phyloP scores from a whole-genome alignment of 2,888 invertebrate genomes.

The Agapostemon virescens region DNA sequence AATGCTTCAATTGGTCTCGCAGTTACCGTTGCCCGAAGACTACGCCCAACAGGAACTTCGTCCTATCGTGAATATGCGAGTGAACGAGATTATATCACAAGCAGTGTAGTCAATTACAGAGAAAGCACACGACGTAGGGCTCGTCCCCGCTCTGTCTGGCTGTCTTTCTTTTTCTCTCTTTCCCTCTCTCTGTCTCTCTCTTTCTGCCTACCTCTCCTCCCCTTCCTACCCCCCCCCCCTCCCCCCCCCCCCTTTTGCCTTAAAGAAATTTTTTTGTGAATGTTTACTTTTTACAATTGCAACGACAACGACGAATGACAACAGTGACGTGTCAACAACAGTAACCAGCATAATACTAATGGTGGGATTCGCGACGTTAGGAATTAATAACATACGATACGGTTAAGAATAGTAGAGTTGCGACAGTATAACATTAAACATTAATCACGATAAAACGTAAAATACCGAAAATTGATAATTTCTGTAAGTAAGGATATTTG shows the following conservation, averaged over 20 bases:
- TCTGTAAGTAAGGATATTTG: conserved; percentile 17
- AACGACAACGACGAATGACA: background rate
- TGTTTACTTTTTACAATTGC: conserved; percentile 19
- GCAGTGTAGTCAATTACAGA: conserved; percentile 12
- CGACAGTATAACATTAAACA: background rate
- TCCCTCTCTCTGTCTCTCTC: background rate
- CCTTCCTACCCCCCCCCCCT: background rate
- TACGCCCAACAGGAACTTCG: conserved; percentile 82
- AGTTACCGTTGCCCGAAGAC: conserved; percentile 84
- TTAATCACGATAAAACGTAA: background rate
- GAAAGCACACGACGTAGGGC: background rate
- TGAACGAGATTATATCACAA: conserved; percentile 58
- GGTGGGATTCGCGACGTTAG: background rate
- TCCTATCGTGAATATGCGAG: conserved; percentile 74
- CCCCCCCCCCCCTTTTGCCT: background rate
- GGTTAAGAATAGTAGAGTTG: background rate
- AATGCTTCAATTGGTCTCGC: conserved; percentile 81
- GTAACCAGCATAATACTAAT: background rate
- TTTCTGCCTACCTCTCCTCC: too few relatives aligned
- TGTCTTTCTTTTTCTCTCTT: background rate
- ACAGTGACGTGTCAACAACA: background rate
- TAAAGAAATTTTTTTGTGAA: conserved; percentile 3
- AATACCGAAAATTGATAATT: conserved; percentile 16
- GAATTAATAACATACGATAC: background rate
- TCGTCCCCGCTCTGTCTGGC: background rate